Base-by-base conservation (phyloP, 2,113 vertebrate genomes). In the Gallinago jamesoni region DNA sequence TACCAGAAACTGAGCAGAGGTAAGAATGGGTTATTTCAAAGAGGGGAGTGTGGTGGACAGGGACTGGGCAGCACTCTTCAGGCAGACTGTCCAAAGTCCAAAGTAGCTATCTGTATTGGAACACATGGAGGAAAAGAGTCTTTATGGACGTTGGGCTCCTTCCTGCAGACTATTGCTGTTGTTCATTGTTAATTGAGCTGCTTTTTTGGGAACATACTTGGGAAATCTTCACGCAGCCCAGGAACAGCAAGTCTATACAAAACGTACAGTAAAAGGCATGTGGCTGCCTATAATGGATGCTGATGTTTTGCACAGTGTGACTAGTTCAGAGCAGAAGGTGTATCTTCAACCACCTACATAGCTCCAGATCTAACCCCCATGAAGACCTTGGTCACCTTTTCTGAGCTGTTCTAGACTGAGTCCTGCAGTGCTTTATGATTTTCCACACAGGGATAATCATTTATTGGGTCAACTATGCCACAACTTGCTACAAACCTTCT, bases 21-120 rank as follows among this genome's bases (percentile, higher is more conserved):
- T 66, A 64, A 22, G 35, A 50, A 28, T 0, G 30, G 81, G 16
- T 48, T 35, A 19, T 72, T 81, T 68, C 82, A 33, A 52, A 33
- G 6, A 14, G 9, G 4, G 12, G 4, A 4, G 9, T 12, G 37
- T n/a, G n/a, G 3, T 19, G 37, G 10, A 59, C 0, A 0, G 47
- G 19, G 17, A 45, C 27, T 60, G 35, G 56, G 39, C 45, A 41
- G 12, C 12, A 37, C 12, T 41, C 67, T 50, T 37, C 10, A n/a
- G 27, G 12, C 3, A 39, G 39, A 14, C 7, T 23, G 22, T 25
- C 39, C 4, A 3, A 39, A n/a, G 35, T 23, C 64, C 52, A 33
- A 37, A 83, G 59, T 33, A 69, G 15, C 48, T 82, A 14, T 43
- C 6, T 22, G 13, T 27, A 18, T 30, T 21, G 19, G n/a, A 66